phyloP scores from a whole-genome alignment of 2,797 vertebrate genomes.

The Hylomyscus alleni region DNA sequence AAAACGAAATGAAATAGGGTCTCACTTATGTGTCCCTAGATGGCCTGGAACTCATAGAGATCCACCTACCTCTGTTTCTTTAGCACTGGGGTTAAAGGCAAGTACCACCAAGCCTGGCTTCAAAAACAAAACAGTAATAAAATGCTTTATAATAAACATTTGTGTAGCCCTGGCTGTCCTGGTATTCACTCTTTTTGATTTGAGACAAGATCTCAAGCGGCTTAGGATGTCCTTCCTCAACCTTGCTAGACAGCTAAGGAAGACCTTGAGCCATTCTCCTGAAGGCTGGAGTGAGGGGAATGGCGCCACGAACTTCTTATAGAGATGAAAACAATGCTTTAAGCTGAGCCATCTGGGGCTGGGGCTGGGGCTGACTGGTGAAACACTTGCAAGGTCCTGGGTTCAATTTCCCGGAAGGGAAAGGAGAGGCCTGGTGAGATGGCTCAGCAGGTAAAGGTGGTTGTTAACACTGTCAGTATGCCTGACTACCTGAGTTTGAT shows the following conservation, averaged over 20 bases:
- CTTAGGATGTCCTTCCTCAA: too few species aligned
- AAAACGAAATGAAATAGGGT: neutral
- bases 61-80: neutral
- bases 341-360: neutral
- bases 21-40: neutral
- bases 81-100: neutral
- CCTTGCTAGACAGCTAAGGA: neutral
- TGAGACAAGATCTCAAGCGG: neutral
- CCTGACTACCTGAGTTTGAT: neutral
- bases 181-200: neutral
- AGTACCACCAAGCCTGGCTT: neutral
- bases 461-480: neutral
- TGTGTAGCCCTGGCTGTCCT: too few species aligned
- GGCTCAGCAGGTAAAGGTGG: neutral
- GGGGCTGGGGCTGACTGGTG: neutral
- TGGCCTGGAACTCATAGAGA: neutral
- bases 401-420: neutral
- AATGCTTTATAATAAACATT: neutral
- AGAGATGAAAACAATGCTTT: neutral
- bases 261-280: neutral
- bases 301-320: neutral
- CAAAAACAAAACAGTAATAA: neutral
- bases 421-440: neutral
- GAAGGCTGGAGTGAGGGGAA: too few species aligned
- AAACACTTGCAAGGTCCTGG: neutral